Percentiles rank a stretch among this genome's conserved stretches.
These are phyloP conservation scores for Ormyrus pomaceus DNA, from an alignment of 2,888 invertebrate species.

Conservation along the genomic window DNA sequence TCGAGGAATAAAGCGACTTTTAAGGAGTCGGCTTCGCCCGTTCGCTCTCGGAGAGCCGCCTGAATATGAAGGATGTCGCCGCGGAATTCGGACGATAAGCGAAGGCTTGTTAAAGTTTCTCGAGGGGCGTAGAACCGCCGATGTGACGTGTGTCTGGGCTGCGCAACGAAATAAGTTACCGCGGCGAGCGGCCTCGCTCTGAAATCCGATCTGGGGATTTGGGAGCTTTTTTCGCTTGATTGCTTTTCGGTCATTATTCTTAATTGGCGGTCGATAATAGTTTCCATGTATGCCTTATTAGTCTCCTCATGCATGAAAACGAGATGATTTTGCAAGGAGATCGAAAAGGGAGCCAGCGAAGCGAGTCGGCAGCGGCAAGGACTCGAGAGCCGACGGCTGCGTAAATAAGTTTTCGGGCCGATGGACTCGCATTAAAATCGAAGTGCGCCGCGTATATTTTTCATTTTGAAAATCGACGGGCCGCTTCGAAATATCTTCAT, in stretches of 20 bases:
- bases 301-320: conserved; percentile 5
- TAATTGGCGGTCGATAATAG: conserved; percentile 27
- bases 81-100: no score
- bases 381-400: no score
- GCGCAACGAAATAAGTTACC: not conserved
- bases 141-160: not conserved
- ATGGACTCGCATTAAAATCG: no score
- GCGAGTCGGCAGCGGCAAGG: no score
- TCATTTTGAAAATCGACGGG: no score
- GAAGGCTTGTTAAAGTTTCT: no score
- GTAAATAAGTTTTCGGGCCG: no score
- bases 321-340: conserved; percentile 2
- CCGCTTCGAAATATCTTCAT: no score
- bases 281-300: not conserved
- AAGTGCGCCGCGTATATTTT: no score
- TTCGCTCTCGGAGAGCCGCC: not conserved
- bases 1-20: not conserved
- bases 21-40: not conserved
- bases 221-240: conserved; percentile 19
- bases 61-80: not conserved
- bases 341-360: not conserved
- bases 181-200: conserved; percentile 12
- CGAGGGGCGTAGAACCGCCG: no score
- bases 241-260: conserved; percentile 1
- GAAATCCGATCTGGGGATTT: conserved; percentile 2